Conservation (phyloP, 2,113 vertebrate species). For the Sarotherodon lohbergeri region DNA sequence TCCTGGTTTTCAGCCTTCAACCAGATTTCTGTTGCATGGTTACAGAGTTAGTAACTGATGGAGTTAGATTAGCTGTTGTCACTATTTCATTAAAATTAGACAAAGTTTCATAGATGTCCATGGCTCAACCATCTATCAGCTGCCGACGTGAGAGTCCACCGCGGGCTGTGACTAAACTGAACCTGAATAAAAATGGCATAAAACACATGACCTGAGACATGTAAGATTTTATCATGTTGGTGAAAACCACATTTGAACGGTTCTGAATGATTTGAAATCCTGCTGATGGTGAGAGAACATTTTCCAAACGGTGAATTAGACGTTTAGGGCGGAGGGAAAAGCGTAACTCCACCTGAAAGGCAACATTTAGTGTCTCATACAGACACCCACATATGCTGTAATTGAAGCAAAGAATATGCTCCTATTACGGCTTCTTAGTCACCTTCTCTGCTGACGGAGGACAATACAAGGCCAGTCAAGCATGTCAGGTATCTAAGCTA, state of each 20-base stretch:
- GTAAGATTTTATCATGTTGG: neutral
- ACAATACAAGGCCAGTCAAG: conserved; percentile 48
- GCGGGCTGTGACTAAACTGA: fast-evolving
- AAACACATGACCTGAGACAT: neutral
- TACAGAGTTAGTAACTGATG: neutral
- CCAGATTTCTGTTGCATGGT: neutral
- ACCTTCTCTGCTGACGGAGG: conserved; percentile 50
- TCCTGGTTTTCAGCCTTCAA: neutral
- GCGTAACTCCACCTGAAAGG: conserved; percentile 2
- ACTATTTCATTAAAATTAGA: neutral
- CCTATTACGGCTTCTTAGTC: conserved; percentile 32
- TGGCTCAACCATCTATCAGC: neutral
- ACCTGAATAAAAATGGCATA: neutral
- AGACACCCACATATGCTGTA: conserved; percentile 19
- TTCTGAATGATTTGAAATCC: neutral
- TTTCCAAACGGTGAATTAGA: neutral
- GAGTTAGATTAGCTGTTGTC: neutral
- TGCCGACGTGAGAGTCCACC: fast-evolving
- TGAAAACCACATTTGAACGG: neutral
- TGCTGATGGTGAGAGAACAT: neutral
- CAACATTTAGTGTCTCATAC: conserved; percentile 26
- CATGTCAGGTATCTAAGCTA: conserved; percentile 6
- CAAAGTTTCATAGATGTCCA: neutral
- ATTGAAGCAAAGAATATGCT: conserved; percentile 45
- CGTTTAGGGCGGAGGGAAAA: neutral